phyloP scores from a whole-genome alignment of 2,113 vertebrate genomes.

The Rostratula benghalensis region DNA sequence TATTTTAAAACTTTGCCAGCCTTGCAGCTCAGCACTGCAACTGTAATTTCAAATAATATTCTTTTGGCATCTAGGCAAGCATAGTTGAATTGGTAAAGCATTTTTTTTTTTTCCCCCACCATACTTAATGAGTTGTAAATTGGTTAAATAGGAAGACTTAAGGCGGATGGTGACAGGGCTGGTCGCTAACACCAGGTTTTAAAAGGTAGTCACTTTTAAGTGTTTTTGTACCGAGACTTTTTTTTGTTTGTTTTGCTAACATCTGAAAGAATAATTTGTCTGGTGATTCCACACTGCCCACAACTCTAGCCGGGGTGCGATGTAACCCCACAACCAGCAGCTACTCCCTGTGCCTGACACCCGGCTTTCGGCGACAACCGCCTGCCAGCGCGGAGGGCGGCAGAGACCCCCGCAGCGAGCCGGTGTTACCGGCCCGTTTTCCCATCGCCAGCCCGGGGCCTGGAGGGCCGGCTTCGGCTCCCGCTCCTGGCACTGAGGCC shows the following conservation, averaged over 20 bases:
- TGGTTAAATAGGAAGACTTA: neutral
- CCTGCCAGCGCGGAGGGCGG: rapidly evolving
- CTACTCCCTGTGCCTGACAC: rapidly evolving
- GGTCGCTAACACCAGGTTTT: neutral
- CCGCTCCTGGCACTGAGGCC: neutral
- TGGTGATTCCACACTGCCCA: neutral
- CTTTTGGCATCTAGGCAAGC: neutral
- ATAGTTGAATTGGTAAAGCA: neutral
- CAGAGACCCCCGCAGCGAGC: rapidly evolving
- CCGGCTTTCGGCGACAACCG: rapidly evolving
- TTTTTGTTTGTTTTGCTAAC: no score
- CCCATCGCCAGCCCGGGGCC: neutral
- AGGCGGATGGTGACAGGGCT: rapidly evolving
- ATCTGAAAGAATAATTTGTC: neutral
- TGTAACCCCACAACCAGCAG: no score
- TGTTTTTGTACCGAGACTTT: neutral
- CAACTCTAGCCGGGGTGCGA: no score
- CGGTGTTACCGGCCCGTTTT: rapidly evolving
- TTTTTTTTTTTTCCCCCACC: rapidly evolving
- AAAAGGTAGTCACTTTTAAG: neutral
- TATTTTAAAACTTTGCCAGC: neutral
- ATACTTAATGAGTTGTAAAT: neutral
- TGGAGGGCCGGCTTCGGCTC: neutral
- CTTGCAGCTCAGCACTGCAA: neutral
- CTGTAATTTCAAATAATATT: neutral